Base-by-base conservation (phyloP, 2,888 invertebrate genomes). In the Epinotia brunnichana region DNA sequence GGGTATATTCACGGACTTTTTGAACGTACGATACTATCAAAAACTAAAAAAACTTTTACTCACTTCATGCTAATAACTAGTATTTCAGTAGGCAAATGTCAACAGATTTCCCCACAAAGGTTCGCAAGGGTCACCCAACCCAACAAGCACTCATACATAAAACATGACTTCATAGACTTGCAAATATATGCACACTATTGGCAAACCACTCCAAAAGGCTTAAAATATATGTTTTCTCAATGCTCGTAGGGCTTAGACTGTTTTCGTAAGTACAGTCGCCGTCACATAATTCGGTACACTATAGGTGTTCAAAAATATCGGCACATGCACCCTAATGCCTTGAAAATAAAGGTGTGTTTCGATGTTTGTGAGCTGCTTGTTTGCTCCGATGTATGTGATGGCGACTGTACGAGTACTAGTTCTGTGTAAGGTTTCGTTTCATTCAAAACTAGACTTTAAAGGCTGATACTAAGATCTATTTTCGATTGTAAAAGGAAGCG, bases 91-190 rank as follows among this genome's bases (percentile, higher is more conserved):
- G 60, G 61, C 21, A 60, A 5, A 21, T 24, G 51, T 64, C 53
- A 2, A 13, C 35, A 61, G 53, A 60, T 67, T 61, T 71, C 66
- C 48, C 51, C 53, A 24, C 17, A 56, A 35, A 61, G 66, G 60
- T 54, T n/a, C 44, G 13, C 17, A 19, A 24, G 54, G 71, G 61
- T 71, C 61, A 67, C 21, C 39, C 15, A 24, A 67, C 21, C 39
- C 15, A 24, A 24, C 59, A 24, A 44, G 48, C 48, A 13, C 54
- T 67, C 71, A 67, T 71, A 67, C 66, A 71, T 71, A 51, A 71
- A 44, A 54, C 71, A 71, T 71, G 4, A 1, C 29, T 17, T 13
- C 21, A 48, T 67, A 67, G 67, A 71, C 61, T 71, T 71, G 71
- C 71, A 67, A 71, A 71, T 71, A 71, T 67, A 39, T 48, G 51